Base-by-base conservation (phyloP, 2,888 invertebrate genomes). In the Exocentrus adspersus region DNA sequence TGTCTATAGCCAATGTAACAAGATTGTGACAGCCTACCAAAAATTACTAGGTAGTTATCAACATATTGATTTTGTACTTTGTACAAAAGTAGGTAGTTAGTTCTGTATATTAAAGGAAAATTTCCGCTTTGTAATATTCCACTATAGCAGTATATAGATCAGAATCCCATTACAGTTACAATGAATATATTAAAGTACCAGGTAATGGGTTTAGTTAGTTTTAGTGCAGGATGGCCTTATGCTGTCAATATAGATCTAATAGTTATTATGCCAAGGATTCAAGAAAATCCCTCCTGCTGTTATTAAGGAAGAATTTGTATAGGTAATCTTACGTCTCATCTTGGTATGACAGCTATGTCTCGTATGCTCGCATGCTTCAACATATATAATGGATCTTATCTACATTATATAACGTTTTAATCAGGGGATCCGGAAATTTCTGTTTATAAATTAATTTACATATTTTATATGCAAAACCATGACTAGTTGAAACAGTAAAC, bases 381-480 rank as follows among this genome's bases (percentile, higher is more conserved):
- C 14, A 37, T 37, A 37, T 37, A 37, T 37, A 37, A n/a, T 37
- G 37, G 37, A 37, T 37, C 14, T n/a, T 37, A 14, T 37, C n/a
- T n/a, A 37, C 37, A n/a, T n/a, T n/a, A n/a, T 37, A 37, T 37
- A 37, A 37, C 12, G 12, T 37, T 37, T 37, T 37, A 37, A 37
- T 37, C 3, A 37, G 12, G 37, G 37, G 14, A 37, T 37, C 37
- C 1, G 10, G 45, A 45, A 28, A 48, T 66, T 58, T 60, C 48
- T 63, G 64, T 67, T 69, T 63, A 67, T 69, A 66, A 69, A 69
- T 65, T 69, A 69, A 69, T 69, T 69, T 64, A 56, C 67, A 65
- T 67, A 69, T 63, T 69, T 69, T 65, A 64, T 64, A 60, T 67
- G 24, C 61, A 60, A 56, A 60, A 51, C 24, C 50, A 56, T 54